These are phyloP conservation scores for Patella depressa DNA, from an alignment of 2,888 invertebrate species.

Conservation along the genomic window DNA sequence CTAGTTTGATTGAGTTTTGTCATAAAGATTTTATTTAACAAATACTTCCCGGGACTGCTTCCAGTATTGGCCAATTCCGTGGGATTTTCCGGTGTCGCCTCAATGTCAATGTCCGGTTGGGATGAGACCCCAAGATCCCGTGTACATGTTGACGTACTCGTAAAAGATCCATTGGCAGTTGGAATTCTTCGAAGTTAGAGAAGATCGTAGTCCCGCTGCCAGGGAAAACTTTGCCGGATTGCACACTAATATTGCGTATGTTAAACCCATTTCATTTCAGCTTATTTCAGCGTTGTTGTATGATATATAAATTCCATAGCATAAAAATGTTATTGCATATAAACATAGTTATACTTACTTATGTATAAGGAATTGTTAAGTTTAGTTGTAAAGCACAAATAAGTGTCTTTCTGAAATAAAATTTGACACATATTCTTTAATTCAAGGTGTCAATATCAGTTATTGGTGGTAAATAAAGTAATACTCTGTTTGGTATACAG, in stretches of 20 bases:
- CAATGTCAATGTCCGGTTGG: too few relatives aligned
- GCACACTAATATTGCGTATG: too few relatives aligned
- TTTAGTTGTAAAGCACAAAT: conserved; percentile 71
- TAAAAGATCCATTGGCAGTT: too few relatives aligned
- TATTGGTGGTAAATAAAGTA: neutral
- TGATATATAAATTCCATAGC: too few relatives aligned
- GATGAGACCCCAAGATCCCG: too few relatives aligned
- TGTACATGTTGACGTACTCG: too few relatives aligned
- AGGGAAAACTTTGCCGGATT: too few relatives aligned
- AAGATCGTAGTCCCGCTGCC: too few relatives aligned
- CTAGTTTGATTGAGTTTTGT: neutral
- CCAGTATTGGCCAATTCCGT: neutral
- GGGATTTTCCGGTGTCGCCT: too few relatives aligned
- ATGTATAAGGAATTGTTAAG: conserved; percentile 68
- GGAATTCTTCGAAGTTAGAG: too few relatives aligned
- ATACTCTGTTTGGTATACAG: neutral
- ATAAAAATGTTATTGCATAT: neutral
- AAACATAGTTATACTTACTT: conserved; percentile 36
- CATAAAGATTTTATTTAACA: neutral
- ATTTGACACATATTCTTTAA: conserved; percentile 8
- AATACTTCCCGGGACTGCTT: neutral
- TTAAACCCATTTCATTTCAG: too few relatives aligned
- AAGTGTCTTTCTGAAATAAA: conserved; percentile 71
- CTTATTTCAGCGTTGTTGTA: too few relatives aligned
- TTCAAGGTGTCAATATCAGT: neutral